Base-by-base conservation (phyloP, 2,797 vertebrate species). In the Sebastes diaconus region DNA sequence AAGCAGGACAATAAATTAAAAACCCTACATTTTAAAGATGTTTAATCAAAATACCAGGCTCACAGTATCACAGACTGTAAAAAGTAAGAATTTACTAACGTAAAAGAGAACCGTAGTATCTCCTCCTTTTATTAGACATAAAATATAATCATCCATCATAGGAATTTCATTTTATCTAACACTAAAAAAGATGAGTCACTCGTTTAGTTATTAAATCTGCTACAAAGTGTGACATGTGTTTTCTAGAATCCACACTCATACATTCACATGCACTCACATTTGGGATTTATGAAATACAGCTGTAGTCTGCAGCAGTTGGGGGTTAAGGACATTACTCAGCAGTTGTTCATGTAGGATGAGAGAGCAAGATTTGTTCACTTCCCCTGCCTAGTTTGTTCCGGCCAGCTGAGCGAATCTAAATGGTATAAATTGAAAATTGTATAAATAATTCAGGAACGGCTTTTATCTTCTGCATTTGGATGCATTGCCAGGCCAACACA, bases 401-500 rank as follows among this genome's bases (percentile, higher is more conserved):
- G 52, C 69, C 16, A 22, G 30, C 52, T 61, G 68, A 73, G 64
- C 18, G 27, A 86, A 83, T 89, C 54, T 66, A 83, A 90, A 88
- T 84, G 65, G 42, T 79, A 77, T 84, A 80, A 85, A 87, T 81
- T 86, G 63, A 46, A 86, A 81, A 68, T 67, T 18, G 24, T 77
- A 84, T 90, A 39, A 90, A 91, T 91, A 88, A 88, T 90, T 90
- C 65, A 91, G 69, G 3, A 57, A 52, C 2, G 2, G 46, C 80
- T 90, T 91, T 91, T 77, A 83, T 87, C 83, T 66, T 63, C 24
- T 75, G 64, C 69, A 79, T 90, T 84, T 85, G 63, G 81, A 87
- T 64, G 73, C 77, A 73, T 80, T 67, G 79, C 67, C 29, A 39
- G 68, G 67, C 57, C 71, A 78, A 34, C 42, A 73, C 54, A 69